These are phyloP conservation scores for Lepidothrix coronata DNA, from an alignment of 2,113 vertebrate genomes.

Conservation along the genomic window DNA sequence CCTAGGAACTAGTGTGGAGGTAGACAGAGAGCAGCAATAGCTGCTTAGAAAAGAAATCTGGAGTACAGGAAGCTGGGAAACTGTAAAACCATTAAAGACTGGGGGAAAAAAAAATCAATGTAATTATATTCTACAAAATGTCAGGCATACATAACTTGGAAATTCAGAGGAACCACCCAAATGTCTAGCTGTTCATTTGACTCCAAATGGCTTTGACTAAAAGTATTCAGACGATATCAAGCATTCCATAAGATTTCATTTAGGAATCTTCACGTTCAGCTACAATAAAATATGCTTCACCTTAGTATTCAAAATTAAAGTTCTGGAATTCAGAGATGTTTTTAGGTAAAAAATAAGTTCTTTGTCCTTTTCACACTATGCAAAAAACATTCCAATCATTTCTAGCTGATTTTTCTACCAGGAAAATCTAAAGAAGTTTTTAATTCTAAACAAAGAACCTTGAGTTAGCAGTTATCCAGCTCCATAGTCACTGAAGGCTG, in stretches of 20 bases:
- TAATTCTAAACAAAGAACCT: neutral
- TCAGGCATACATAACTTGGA: neutral
- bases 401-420: neutral
- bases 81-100: neutral
- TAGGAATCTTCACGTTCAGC: neutral
- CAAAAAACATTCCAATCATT: neutral
- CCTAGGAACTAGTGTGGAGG: neutral
- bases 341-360: neutral
- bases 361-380: neutral
- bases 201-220: neutral
- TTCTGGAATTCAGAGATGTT: neutral
- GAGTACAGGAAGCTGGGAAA: neutral
- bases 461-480: neutral
- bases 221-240: neutral
- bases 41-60: neutral
- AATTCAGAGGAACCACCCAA: neutral
- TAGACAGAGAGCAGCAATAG: neutral
- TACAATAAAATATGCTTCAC: neutral
- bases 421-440: neutral
- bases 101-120: neutral
- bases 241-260: neutral
- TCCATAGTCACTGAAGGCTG: neutral
- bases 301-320: neutral
- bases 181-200: neutral
- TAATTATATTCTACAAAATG: neutral